Percentiles rank a stretch among this genome's conserved stretches.
These are phyloP conservation scores for Spea multiplicata DNA, from an alignment of 2,113 vertebrate genomes.

Conservation along the genomic window DNA sequence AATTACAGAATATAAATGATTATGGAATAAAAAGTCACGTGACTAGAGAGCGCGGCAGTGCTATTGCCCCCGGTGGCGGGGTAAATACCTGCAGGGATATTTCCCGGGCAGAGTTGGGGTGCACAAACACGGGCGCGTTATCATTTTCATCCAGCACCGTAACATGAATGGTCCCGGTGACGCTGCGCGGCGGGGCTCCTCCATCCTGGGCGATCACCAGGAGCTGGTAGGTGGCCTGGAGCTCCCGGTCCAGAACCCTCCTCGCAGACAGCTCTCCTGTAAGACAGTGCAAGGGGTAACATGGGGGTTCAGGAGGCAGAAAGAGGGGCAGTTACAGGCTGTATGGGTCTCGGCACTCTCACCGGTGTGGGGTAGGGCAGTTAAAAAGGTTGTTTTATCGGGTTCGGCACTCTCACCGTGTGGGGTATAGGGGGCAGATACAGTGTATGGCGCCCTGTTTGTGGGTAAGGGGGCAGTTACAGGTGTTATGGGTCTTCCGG, in stretches of 20 bases:
- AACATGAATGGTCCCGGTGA: slow-evolving; percentile 85
- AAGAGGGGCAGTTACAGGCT: not conserved
- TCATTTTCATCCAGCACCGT: slow-evolving; percentile 93
- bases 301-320: not conserved
- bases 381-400: not conserved
- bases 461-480: no score
- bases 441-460: no score
- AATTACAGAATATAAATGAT: no score
- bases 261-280: slow-evolving; percentile 89
- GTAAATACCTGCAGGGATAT: slow-evolving; percentile 72
- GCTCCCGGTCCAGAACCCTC: slow-evolving; percentile 83
- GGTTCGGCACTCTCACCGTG: slow-evolving; percentile 65
- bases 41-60: no score
- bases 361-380: no score
- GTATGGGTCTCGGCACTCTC: no score
- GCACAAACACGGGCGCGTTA: slow-evolving; percentile 78
- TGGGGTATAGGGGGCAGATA: no score
- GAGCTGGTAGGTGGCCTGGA: slow-evolving; percentile 90
- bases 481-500: no score
- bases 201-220: slow-evolving; percentile 88
- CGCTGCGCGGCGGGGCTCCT: slow-evolving; percentile 85
- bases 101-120: slow-evolving; percentile 70
- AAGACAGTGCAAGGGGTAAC: slow-evolving; percentile 2
- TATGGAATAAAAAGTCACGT: no score
- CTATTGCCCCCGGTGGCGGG: not conserved